Percentiles rank a stretch among this genome's conserved stretches.
phyloP scores from a whole-genome alignment of 2,797 vertebrate species.

The Protonibea diacanthus region DNA sequence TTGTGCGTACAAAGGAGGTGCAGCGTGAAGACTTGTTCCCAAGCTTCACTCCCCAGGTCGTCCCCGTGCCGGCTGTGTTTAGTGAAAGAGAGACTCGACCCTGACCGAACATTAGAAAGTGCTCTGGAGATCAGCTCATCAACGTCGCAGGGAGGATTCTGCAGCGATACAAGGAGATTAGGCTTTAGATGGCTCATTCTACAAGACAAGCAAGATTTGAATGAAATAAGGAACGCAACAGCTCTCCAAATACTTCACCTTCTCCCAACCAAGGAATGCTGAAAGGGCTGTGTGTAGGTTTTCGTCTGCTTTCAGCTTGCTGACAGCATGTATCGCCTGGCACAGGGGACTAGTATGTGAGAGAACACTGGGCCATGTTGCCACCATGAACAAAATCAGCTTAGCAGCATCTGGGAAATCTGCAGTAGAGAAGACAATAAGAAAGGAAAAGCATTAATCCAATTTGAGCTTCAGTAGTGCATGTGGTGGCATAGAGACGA shows the following conservation, averaged over 20 bases:
- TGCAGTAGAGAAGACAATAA: slow-evolving; percentile 63
- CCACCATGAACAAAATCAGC: slow-evolving; percentile 91
- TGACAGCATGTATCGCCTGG: slow-evolving; percentile 90
- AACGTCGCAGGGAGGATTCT: slow-evolving; percentile 89
- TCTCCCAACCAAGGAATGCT: slow-evolving; percentile 92
- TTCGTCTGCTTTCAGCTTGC: slow-evolving; percentile 84
- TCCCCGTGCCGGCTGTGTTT: slow-evolving; percentile 87
- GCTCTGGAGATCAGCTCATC: slow-evolving; percentile 87
- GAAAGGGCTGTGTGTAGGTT: slow-evolving; percentile 86
- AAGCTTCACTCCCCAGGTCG: slow-evolving; percentile 88
- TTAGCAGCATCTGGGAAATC: slow-evolving; percentile 91
- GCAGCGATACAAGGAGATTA: slow-evolving; percentile 31
- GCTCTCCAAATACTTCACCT: slow-evolving; percentile 83
- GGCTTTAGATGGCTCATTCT: slow-evolving; percentile 22
- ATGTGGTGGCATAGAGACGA: neutral
- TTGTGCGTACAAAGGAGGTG: slow-evolving; percentile 91
- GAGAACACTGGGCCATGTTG: slow-evolving; percentile 91
- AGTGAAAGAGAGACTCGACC: slow-evolving; percentile 85
- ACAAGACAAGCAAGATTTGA: neutral
- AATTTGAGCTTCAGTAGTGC: neutral
- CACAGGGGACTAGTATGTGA: slow-evolving; percentile 85
- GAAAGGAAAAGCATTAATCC: neutral
- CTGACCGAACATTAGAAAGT: slow-evolving; percentile 87
- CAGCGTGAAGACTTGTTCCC: slow-evolving; percentile 91
- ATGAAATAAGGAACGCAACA: neutral